phyloP scores from a whole-genome alignment of 2,888 invertebrate species.

The Andrena haemorrhoa region DNA sequence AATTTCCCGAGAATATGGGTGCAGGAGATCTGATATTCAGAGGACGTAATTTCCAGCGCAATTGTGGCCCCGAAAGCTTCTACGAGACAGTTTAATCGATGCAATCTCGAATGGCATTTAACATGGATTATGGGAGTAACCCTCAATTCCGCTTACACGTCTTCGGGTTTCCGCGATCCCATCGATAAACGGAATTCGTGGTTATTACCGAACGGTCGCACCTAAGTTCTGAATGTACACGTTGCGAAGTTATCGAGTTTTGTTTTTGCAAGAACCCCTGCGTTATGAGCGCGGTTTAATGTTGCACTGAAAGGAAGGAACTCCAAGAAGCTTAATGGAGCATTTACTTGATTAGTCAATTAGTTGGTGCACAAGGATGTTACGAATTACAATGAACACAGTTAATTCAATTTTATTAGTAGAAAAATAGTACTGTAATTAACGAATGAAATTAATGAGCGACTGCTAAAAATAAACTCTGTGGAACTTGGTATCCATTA shows the following conservation, averaged over 20 bases:
- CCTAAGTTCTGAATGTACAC: background rate
- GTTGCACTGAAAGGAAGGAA: slow-evolving; percentile 25
- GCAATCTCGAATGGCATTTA: slow-evolving; percentile 31
- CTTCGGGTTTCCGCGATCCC: background rate
- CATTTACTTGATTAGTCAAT: slow-evolving; percentile 45
- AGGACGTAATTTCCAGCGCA: slow-evolving; percentile 12
- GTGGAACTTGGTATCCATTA: background rate
- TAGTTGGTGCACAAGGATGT: slow-evolving; percentile 30
- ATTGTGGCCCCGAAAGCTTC: slow-evolving; percentile 18
- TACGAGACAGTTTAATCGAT: slow-evolving; percentile 15
- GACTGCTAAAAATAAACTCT: background rate
- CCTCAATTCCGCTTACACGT: background rate
- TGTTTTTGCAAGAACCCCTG: background rate
- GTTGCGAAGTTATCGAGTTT: slow-evolving; percentile 4
- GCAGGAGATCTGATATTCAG: background rate
- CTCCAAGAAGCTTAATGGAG: slow-evolving; percentile 40
- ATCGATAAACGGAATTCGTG: slow-evolving; percentile 24
- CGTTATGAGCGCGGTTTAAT: background rate
- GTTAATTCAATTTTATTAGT: slow-evolving; percentile 28
- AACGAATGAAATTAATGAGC: background rate
- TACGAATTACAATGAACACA: slow-evolving; percentile 13
- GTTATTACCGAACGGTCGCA: slow-evolving; percentile 5
- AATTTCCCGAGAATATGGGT: background rate
- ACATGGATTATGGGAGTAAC: background rate
- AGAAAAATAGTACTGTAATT: background rate